Conservation (phyloP, 2,888 invertebrate genomes). For the Thecophora atra region DNA sequence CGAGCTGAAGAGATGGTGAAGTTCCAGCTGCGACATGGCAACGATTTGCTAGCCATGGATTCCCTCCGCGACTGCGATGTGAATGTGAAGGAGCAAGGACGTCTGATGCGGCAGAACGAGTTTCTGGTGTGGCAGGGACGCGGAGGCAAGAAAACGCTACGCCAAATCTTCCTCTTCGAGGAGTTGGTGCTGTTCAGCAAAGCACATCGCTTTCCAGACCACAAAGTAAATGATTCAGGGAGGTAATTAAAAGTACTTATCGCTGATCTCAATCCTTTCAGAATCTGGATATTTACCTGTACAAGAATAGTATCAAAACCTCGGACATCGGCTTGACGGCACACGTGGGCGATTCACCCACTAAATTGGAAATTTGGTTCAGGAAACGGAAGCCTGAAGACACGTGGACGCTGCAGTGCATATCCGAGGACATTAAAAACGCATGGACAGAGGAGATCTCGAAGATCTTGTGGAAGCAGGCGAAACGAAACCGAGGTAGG, state of each 20-base stretch:
- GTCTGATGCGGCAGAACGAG: too few relatives aligned
- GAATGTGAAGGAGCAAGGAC: too few relatives aligned
- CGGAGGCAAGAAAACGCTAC: too few relatives aligned
- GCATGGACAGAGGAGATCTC: conserved; percentile 93
- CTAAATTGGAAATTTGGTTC: too few relatives aligned
- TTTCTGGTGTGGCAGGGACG: too few relatives aligned
- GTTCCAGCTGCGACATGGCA: conserved; percentile 91
- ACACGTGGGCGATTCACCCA: too few relatives aligned
- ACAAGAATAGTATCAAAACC: too few relatives aligned
- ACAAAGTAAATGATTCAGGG: conserved; percentile 84
- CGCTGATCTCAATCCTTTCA: conserved; percentile 59
- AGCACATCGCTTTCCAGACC: conserved; percentile 82
- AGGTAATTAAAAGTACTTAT: not conserved
- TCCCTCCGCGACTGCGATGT: conserved; percentile 90
- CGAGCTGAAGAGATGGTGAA: conserved; percentile 93
- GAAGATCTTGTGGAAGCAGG: conserved; percentile 92
- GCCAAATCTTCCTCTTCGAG: conserved; percentile 92
- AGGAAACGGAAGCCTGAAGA: too few relatives aligned
- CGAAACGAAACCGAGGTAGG: conserved; percentile 95
- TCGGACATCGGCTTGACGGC: too few relatives aligned
- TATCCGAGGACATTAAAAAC: too few relatives aligned
- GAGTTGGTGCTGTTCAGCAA: conserved; percentile 93
- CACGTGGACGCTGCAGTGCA: too few relatives aligned
- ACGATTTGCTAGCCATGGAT: conserved; percentile 94
- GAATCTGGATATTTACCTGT: conserved; percentile 89